Evolutionary conservation across 2,888 invertebrate species (phyloP).

Genomic region (Mesoligia furuncula): DNA sequence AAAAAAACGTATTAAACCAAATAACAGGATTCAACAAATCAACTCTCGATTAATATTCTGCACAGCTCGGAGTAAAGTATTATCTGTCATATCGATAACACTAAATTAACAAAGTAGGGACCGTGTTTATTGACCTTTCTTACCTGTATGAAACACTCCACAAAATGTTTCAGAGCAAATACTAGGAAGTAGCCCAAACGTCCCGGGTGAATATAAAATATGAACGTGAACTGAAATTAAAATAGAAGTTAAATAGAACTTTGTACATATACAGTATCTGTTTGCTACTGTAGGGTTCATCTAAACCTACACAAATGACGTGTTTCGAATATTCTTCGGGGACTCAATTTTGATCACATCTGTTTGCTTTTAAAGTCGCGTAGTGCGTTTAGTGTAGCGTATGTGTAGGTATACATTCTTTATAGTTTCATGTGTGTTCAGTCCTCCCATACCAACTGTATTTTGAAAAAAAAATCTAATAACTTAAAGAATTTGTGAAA

Average conservation of each 20-base stretch:
- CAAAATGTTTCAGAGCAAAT: background rate
- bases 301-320: conserved; percentile 35
- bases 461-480: too few species aligned
- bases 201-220: background rate
- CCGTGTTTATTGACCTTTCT: background rate
- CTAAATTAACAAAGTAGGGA: background rate
- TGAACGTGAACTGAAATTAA: conserved; percentile 34
- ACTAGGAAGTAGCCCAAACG: conserved; percentile 4
- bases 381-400: background rate
- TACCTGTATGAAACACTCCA: background rate
- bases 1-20: background rate
- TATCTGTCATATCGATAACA: background rate
- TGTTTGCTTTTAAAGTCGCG: conserved; percentile 18
- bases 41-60: background rate
- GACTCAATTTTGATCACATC: conserved; percentile 22
- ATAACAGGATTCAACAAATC: background rate
- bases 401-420: conserved; percentile 10
- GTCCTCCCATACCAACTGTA: too few species aligned
- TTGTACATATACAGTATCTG: background rate
- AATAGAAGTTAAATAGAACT: conserved; percentile 19
- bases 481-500: too few species aligned
- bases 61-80: background rate
- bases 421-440: background rate
- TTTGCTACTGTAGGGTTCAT: conserved; percentile 10
- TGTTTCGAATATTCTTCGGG: conserved; percentile 40